Base-by-base conservation (phyloP, 2,888 invertebrate species). In the Anorthoa munda region DNA sequence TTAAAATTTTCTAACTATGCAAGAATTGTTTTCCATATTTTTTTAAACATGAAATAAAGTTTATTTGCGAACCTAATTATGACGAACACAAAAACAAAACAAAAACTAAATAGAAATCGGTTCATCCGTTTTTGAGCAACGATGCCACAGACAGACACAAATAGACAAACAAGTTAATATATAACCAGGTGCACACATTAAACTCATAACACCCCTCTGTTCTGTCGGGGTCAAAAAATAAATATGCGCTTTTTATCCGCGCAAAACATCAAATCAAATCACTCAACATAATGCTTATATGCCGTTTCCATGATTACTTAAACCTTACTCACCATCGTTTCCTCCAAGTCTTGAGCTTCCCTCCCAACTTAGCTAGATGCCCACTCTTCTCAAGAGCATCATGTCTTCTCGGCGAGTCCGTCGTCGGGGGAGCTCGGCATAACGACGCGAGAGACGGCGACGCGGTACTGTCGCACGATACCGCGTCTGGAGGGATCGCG, bases 261-360 rank as follows among this genome's bases (percentile, higher is more conserved):
- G n/a, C n/a, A n/a, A n/a, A n/a, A n/a, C n/a, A n/a, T n/a, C n/a
- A n/a, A n/a, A n/a, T n/a, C n/a, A n/a, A n/a, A n/a, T n/a, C n/a
- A n/a, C n/a, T n/a, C n/a, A n/a, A n/a, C n/a, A n/a, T n/a, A n/a
- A n/a, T n/a, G n/a, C n/a, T n/a, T n/a, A n/a, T n/a, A n/a, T n/a
- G n/a, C n/a, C n/a, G 18, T n/a, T 0, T 50, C 18, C 51, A n/a
- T n/a, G 51, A 51, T 18, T 5, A 51, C n/a, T 9, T 15, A 26
- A 12, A 21, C 4, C 0, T 48, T 4, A 53, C 90, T 85, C n/a
- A 96, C 98, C 99, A 99, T 88, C 99, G 97, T 90, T 99, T 98
- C 87, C 99, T 97, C 99, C 99, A 99, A 0, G 99, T 99, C 96
- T 99, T 99, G 39, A 99, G 96, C 93, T 99, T 99, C 31, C 99